Percentiles rank a stretch among this genome's conserved stretches.
phyloP scores from a whole-genome alignment of 2,113 vertebrate genomes.

The Arothron firmamentum region DNA sequence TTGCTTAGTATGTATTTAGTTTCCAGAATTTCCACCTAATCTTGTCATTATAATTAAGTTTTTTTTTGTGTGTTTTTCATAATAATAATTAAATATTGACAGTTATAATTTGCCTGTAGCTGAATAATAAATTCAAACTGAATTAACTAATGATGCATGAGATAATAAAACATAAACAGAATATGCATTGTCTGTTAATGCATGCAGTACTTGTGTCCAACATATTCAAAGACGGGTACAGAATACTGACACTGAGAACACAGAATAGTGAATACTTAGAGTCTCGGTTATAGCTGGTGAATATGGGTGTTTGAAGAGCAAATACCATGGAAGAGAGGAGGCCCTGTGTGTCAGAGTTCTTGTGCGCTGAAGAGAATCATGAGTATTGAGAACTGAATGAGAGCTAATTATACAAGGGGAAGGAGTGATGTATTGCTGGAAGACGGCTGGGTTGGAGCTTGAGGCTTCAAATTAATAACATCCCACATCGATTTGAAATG shows the following conservation, averaged over 20 bases:
- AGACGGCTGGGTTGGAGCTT: constrained; percentile 8
- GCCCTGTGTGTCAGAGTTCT: constrained; percentile 11
- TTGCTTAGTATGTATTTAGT: too few species aligned
- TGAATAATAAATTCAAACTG: too few species aligned
- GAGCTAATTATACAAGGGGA: constrained; percentile 33
- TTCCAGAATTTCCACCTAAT: too few species aligned
- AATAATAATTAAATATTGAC: too few species aligned
- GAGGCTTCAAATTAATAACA: background rate
- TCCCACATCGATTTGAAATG: background rate
- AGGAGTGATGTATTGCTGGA: constrained; percentile 34
- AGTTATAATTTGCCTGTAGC: too few species aligned
- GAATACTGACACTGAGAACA: background rate
- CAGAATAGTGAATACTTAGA: background rate
- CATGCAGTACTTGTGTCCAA: background rate
- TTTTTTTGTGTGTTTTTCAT: too few species aligned
- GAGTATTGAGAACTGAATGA: constrained; percentile 39
- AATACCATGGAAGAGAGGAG: background rate
- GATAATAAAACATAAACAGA: too few species aligned
- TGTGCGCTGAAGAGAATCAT: constrained; percentile 19
- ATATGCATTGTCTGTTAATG: background rate
- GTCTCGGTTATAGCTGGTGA: background rate
- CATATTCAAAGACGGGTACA: background rate
- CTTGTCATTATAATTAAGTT: too few species aligned
- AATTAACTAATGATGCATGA: too few species aligned
- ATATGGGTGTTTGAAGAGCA: constrained; percentile 9